These are phyloP conservation scores for Sceliomorpha sp. DNA, from an alignment of 2,888 invertebrate species.

Conservation along the genomic window DNA sequence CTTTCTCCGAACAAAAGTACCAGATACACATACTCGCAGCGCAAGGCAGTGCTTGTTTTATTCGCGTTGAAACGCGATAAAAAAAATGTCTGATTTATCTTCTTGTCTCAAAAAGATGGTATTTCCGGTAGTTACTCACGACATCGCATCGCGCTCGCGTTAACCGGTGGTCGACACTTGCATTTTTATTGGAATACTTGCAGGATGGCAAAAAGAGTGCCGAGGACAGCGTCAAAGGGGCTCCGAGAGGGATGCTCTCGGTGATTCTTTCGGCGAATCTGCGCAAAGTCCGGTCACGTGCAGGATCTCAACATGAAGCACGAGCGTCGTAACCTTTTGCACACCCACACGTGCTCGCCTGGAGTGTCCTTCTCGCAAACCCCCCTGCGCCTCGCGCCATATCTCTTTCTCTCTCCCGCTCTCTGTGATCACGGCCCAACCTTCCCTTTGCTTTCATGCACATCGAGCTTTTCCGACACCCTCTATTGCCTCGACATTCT, in stretches of 20 bases:
- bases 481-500: conserved; percentile 17
- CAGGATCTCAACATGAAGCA: conserved; percentile 65
- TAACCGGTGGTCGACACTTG: conserved; percentile 31
- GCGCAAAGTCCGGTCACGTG: conserved; percentile 75
- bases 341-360: conserved; percentile 56
- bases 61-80: conserved; percentile 20
- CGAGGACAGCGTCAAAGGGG: conserved; percentile 69
- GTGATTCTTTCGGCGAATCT: conserved; percentile 69
- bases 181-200: conserved; percentile 47
- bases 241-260: conserved; percentile 64
- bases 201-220: conserved; percentile 55
- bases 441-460: conserved; percentile 28
- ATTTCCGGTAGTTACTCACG: conserved; percentile 17
- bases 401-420: conserved; percentile 38
- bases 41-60: conserved; percentile 23
- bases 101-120: conserved; percentile 5
- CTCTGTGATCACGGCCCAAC: conserved; percentile 16
- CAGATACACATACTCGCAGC: conserved; percentile 11
- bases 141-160: conserved; percentile 13
- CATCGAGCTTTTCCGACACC: conserved; percentile 34
- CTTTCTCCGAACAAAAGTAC: too few relatives aligned
- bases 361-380: too few relatives aligned
- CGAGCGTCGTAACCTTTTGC: conserved; percentile 74
- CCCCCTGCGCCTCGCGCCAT: too few relatives aligned
- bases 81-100: conserved; percentile 24